phyloP scores from a whole-genome alignment of 2,888 invertebrate genomes.

The Microctonus aethiopoides region DNA sequence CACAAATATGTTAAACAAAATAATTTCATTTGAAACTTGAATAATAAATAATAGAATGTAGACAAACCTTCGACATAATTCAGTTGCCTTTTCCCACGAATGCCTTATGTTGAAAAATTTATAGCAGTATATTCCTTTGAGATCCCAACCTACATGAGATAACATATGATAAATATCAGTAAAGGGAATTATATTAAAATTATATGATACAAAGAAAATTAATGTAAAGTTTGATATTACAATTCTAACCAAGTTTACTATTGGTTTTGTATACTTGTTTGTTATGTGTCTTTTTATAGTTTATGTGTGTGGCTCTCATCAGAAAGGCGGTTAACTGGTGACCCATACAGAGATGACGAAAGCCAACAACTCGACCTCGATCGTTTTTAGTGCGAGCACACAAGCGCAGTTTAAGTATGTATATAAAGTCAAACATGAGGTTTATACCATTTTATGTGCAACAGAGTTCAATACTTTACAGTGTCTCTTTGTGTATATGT shows the following conservation, averaged over 20 bases:
- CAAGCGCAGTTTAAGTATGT: conserved; percentile 23
- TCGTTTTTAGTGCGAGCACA: conserved; percentile 60
- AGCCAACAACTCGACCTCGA: conserved; percentile 59
- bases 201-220: not conserved
- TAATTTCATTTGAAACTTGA: not conserved
- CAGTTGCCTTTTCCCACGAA: conserved; percentile 95
- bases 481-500: not conserved
- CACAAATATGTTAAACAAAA: no score
- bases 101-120: conserved; percentile 96
- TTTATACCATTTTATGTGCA: conserved; percentile 29
- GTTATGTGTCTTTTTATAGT: conserved; percentile 7
- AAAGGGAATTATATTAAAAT: not conserved
- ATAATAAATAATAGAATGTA: not conserved
- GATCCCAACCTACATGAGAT: conserved; percentile 83
- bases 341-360: conserved; percentile 45
- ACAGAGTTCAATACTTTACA: conserved; percentile 26
- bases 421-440: conserved; percentile 25
- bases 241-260: not conserved
- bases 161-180: conserved; percentile 35
- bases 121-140: conserved; percentile 91
- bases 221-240: not conserved
- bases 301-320: conserved; percentile 16
- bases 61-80: conserved; percentile 89
- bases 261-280: not conserved
- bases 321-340: conserved; percentile 54